Evolutionary conservation across 1,140 invertebrate genomes (phyloP), one percentile per base, ranked within the genome.

Genomic region (Venturia canescens): DNA sequence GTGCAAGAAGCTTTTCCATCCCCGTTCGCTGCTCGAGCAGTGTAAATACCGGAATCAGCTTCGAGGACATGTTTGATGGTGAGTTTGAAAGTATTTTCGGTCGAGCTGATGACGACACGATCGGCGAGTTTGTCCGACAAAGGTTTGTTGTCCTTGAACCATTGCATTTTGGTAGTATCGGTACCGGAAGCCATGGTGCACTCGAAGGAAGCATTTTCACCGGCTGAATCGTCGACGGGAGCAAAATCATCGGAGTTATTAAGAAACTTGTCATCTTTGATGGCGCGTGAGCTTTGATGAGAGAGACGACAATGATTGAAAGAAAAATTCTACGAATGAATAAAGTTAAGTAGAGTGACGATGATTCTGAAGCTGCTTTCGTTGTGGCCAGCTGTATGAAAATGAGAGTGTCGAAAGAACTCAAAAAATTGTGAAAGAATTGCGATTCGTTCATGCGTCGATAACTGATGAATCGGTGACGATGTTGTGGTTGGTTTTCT

Each of bases 91-190:
- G 90, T 91, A 27, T 93, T 92, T 38, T 94, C 93, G 15, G 80
- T 92, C 90, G 60, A 92, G 0, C 92, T 93, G 21, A 94, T 93
- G 70, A 93, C 93, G 57, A 97, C 94, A 11, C 97, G 92, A 85
- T 97, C 96, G 21, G 96, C 95, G 57, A 97, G 90, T 79, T 93
- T 94, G 85, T 96, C 96, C 48, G 95, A 94, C 78, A 98, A 85
- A 0, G 95, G 95, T 90, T 96, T 95, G 89, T 98, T 98, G 89
- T 98, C 96, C 89, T 98, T 98, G 72, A 98, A 90, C 98, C 98
- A 99, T 50, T 95, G 95, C 70, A 98, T 94, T 29, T 93, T 92
- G 3, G 92, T 88, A 6, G 85, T 82, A 13, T 83, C 79, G 60
- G 89, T 85, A 7, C 77, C 85, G 1, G 86, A 82, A 48, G 93